These are phyloP conservation scores for Branchellion lobata DNA, from an alignment of 2,888 invertebrate species.

Conservation along the genomic window DNA sequence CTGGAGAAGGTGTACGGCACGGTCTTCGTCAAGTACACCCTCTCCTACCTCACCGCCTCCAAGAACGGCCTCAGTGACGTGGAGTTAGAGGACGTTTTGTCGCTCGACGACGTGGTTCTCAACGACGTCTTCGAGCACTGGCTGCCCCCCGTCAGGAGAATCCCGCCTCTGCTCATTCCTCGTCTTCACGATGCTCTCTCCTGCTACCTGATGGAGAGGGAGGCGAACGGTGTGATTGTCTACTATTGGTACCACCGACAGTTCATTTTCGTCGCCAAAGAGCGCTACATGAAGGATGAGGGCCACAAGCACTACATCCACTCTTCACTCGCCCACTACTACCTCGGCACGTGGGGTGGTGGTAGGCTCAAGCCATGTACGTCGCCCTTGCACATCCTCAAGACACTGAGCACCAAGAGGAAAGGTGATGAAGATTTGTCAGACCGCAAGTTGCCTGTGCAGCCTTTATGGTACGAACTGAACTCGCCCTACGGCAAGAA, in stretches of 20 bases:
- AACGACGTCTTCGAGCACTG: conserved; percentile 53
- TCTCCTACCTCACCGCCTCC: conserved; percentile 54
- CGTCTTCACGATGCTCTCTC: conserved; percentile 51
- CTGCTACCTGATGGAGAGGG: conserved; percentile 54
- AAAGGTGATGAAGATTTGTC: conserved; percentile 51
- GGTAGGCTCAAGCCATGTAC: conserved; percentile 55
- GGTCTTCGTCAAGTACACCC: conserved; percentile 51
- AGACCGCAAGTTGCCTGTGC: conserved; percentile 56
- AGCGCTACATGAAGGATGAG: conserved; percentile 49
- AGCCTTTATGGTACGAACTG: conserved; percentile 55
- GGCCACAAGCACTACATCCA: conserved; percentile 52
- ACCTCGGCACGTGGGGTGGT: conserved; percentile 57
- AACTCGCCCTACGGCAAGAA: conserved; percentile 34
- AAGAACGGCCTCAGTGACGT: conserved; percentile 53
- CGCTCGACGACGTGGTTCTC: conserved; percentile 53
- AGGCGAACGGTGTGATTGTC: conserved; percentile 53
- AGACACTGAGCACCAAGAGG: conserved; percentile 49
- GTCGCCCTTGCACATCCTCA: conserved; percentile 41
- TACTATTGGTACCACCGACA: conserved; percentile 53
- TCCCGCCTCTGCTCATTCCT: conserved; percentile 54
- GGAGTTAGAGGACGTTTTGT: conserved; percentile 54
- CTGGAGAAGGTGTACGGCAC: conserved; percentile 52
- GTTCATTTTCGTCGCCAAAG: conserved; percentile 52
- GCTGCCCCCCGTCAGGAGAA: conserved; percentile 56
- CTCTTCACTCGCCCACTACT: conserved; percentile 57